Evolutionary conservation across 2,888 invertebrate species (phyloP).

Genomic region (Bunonema sp.): DNA sequence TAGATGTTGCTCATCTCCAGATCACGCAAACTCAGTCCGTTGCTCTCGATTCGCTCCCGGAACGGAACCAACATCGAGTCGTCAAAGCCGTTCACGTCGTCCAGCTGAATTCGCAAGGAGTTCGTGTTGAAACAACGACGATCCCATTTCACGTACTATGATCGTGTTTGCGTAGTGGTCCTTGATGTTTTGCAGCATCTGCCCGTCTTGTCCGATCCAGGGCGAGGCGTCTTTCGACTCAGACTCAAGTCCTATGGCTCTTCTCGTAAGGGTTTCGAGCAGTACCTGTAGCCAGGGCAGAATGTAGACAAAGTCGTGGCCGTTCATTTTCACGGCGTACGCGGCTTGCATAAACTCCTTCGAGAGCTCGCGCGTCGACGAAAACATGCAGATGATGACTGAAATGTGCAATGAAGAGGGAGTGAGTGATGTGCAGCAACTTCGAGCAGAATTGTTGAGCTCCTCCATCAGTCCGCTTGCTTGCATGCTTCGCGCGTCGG

Average conservation of each 20-base stretch:
- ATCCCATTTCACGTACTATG: conserved; percentile 3
- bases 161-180: conserved; percentile 8
- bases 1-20: conserved; percentile 24
- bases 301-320: conserved; percentile 14
- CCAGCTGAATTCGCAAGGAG: conserved; percentile 10
- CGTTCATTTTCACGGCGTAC: conserved; percentile 6
- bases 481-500: conserved; percentile 11
- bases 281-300: conserved; percentile 19
- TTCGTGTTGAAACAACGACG: neutral
- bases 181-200: neutral
- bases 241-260: neutral
- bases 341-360: conserved; percentile 12
- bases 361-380: conserved; percentile 14
- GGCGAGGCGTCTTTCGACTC: conserved; percentile 23
- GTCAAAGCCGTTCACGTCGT: conserved; percentile 15
- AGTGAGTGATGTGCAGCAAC: conserved; percentile 6
- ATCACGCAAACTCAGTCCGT: conserved; percentile 15
- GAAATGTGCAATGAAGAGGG: conserved; percentile 2
- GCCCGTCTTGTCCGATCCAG: conserved; percentile 28
- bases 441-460: conserved; percentile 12
- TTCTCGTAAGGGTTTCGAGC: neutral
- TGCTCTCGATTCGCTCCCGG: conserved; percentile 11
- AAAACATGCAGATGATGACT: conserved; percentile 20
- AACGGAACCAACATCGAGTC: conserved; percentile 15
- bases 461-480: conserved; percentile 14